phyloP scores from a whole-genome alignment of 2,113 vertebrate species.

The Synchiropus splendidus region DNA sequence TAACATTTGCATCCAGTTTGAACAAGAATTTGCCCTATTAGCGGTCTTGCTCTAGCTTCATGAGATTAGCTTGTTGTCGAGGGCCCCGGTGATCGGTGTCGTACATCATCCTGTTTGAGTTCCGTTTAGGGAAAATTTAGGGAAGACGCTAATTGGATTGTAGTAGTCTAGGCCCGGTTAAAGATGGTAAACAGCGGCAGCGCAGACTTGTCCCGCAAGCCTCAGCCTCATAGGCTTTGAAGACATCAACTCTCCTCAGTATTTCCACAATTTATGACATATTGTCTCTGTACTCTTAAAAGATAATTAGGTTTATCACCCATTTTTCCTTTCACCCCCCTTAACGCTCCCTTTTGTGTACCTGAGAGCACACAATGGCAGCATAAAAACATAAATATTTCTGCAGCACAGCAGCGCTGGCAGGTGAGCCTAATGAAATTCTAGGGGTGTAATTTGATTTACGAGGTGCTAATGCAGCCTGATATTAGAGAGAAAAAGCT shows the following conservation, averaged over 20 bases:
- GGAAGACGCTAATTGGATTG: conserved; percentile 56
- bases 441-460: conserved; percentile 70
- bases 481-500: conserved; percentile 67
- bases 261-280: conserved; percentile 53
- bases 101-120: conserved; percentile 59
- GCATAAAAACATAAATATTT: conserved; percentile 67
- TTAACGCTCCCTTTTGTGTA: conserved; percentile 45
- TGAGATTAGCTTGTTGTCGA: conserved; percentile 44
- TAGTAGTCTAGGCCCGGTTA: conserved; percentile 39
- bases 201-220: conserved; percentile 34
- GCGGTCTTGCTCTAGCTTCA: conserved; percentile 31
- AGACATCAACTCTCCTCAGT: conserved; percentile 46
- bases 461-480: conserved; percentile 67
- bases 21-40: conserved; percentile 47
- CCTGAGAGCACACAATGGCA: conserved; percentile 54
- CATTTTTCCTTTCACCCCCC: conserved; percentile 18
- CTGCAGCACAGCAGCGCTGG: conserved; percentile 55
- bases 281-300: conserved; percentile 58
- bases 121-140: conserved; percentile 46
- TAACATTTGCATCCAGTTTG: conserved; percentile 36
- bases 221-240: conserved; percentile 34
- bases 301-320: conserved; percentile 65
- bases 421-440: conserved; percentile 72
- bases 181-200: conserved; percentile 50
- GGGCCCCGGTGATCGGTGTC: conserved; percentile 38